A percentile compares a stretch with the other conserved stretches of the same genome.
Conservation (phyloP, 1,140 invertebrate genomes). For the Drosophila obscura region DNA sequence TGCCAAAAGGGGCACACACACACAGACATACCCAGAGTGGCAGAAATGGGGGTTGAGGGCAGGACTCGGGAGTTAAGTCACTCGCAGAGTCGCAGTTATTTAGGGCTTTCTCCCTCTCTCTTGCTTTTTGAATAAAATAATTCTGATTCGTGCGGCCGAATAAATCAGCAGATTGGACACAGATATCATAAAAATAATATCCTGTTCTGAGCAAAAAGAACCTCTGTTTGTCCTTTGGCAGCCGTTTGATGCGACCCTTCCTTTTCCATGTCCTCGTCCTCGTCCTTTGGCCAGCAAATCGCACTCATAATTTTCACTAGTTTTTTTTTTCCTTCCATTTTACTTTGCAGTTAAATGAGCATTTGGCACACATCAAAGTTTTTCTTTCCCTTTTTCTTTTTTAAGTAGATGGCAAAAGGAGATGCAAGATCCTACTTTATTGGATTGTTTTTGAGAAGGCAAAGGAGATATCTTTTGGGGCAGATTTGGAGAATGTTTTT, state of each 20-base stretch:
- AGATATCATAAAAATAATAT: conserved; percentile 84
- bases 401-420: background rate
- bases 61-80: conserved; percentile 46
- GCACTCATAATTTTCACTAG: conserved; percentile 48
- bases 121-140: conserved; percentile 71
- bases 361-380: conserved; percentile 38
- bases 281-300: conserved; percentile 21
- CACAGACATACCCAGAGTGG: conserved; percentile 31
- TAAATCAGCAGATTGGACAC: conserved; percentile 83
- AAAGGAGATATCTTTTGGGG: too few relatives aligned
- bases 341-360: conserved; percentile 38
- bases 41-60: conserved; percentile 41
- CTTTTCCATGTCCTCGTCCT: background rate
- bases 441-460: too few relatives aligned
- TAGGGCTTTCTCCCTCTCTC: conserved; percentile 23
- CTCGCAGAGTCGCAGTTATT: conserved; percentile 36
- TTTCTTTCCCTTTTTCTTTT: conserved; percentile 12
- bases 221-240: conserved; percentile 41
- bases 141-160: conserved; percentile 81
- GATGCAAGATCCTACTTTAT: background rate
- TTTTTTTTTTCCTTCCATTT: conserved; percentile 45
- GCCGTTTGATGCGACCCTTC: conserved; percentile 17
- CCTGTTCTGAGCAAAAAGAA: conserved; percentile 48
- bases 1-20: conserved; percentile 58
- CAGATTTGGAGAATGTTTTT: too few relatives aligned